A percentile compares a stretch with the other conserved stretches of the same genome.
These are phyloP conservation scores for Rhynchopsitta pachyrhyncha DNA, from an alignment of 2,113 vertebrate species.

Conservation along the genomic window DNA sequence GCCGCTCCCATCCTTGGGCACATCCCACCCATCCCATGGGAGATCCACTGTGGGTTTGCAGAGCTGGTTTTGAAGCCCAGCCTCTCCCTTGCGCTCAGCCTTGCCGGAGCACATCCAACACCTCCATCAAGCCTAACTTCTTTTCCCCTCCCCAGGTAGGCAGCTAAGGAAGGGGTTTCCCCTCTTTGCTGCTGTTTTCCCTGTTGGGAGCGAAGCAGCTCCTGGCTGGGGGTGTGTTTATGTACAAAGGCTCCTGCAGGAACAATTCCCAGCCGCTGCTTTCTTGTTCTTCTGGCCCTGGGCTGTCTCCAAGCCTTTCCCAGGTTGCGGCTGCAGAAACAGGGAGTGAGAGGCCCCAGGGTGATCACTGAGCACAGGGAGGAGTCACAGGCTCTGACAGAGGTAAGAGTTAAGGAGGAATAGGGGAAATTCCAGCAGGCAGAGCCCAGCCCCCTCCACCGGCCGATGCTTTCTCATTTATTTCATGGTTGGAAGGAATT, in stretches of 20 bases:
- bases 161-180: not conserved
- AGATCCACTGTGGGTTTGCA: fast-evolving
- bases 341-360: not conserved
- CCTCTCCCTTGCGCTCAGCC: not conserved
- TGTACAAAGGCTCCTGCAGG: not conserved
- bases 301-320: not conserved
- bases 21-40: not conserved
- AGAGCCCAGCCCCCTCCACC: fast-evolving
- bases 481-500: not conserved
- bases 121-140: not conserved
- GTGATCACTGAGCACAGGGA: not conserved
- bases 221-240: not conserved
- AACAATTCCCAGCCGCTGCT: not conserved
- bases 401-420: not conserved
- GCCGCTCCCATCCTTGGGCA: not conserved
- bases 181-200: not conserved
- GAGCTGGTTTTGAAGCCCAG: not conserved
- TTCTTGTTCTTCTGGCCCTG: not conserved
- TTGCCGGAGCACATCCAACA: fast-evolving
- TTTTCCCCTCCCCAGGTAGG: fast-evolving
- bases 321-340: not conserved
- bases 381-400: not conserved
- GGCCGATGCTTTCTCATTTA: not conserved
- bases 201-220: not conserved
- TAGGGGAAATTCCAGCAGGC: not conserved